Base-by-base conservation (phyloP, 2,888 invertebrate genomes). In the Orchesella flavescens region DNA sequence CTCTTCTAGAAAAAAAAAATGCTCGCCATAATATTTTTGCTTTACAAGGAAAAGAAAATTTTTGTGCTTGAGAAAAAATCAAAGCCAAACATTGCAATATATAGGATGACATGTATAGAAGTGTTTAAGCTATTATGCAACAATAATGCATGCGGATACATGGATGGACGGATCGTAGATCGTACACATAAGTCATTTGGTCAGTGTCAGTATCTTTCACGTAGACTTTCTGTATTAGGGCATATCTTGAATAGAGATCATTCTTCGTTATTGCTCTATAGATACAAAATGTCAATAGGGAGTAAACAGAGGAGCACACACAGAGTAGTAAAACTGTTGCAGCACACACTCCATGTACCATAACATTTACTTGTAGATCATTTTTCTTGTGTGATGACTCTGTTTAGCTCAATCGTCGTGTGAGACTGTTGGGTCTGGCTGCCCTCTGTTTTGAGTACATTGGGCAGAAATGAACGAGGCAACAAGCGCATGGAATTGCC, bases 151-250 rank as follows among this genome's bases (percentile, higher is more conserved):
- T 53, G 53, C n/a, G 15, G 53, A 17, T 68, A 23, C 63, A 7
- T 43, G 76, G 53, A 76, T 34, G 34, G 34, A 34, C 34, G 34
- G 34, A 34, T 2, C n/a, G n/a, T n/a, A n/a, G n/a, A n/a, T n/a
- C n/a, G n/a, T n/a, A n/a, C 34, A 34, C 76, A 83, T 83, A 83
- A 83, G 83, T 83, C 83, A 83, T 83, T 82, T 76, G 71, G 71
- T 75, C 75, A 72, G 71, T 79, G 63, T 79, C 71, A 44, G 79
- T 61, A 7, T n/a, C n/a, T n/a, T n/a, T n/a, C n/a, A n/a, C n/a
- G n/a, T n/a, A n/a, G n/a, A n/a, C n/a, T 55, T 61, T 69, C 69
- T 69, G 12, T 68, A 65, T 68, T 68, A 68, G 68, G 68, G 12
- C 15, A 49, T 49, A 63, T 63, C 63, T 78, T 78, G 71, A 78